phyloP scores from a whole-genome alignment of 2,113 vertebrate species.

The Oncorhynchus clarkii region DNA sequence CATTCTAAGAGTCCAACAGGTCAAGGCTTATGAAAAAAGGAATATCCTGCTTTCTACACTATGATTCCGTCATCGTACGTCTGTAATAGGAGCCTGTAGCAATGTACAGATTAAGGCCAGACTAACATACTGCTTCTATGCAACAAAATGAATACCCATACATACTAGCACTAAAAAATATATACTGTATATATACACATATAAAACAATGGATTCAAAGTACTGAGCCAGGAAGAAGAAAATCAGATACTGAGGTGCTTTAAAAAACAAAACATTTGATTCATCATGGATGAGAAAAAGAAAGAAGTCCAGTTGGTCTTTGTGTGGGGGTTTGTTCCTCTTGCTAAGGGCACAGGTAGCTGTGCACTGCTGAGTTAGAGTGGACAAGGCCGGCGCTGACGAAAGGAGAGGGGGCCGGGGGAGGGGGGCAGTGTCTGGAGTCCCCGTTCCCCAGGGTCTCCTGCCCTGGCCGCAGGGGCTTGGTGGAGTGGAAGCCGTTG shows the following conservation, averaged over 20 bases:
- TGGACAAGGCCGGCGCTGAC: conserved; percentile 72
- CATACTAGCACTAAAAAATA: conserved; percentile 60
- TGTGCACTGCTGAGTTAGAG: conserved; percentile 80
- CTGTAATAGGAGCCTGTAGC: conserved; percentile 16
- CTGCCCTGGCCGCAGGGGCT: conserved; percentile 37
- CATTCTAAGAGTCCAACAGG: neutral
- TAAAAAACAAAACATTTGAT: conserved; percentile 47
- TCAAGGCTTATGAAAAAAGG: conserved; percentile 14
- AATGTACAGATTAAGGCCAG: conserved; percentile 26
- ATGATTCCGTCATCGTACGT: conserved; percentile 34
- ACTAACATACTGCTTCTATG: conserved; percentile 45
- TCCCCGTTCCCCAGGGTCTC: conserved; percentile 68
- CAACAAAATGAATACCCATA: conserved; percentile 52
- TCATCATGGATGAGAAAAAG: conserved; percentile 33
- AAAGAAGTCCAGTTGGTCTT: conserved; percentile 5
- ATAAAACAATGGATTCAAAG: conserved; percentile 50
- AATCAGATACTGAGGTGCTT: conserved; percentile 49
- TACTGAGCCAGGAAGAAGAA: conserved; percentile 55
- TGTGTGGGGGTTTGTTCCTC: conserved; percentile 15
- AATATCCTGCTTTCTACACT: conserved; percentile 35
- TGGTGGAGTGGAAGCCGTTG: conserved; percentile 80
- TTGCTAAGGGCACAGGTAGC: conserved; percentile 70
- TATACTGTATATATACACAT: conserved; percentile 58
- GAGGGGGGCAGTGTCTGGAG: conserved; percentile 58
- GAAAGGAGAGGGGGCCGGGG: conserved; percentile 63